These are phyloP conservation scores for Meleagris gallopavo DNA, from an alignment of 2,113 vertebrate genomes.

Conservation along the genomic window DNA sequence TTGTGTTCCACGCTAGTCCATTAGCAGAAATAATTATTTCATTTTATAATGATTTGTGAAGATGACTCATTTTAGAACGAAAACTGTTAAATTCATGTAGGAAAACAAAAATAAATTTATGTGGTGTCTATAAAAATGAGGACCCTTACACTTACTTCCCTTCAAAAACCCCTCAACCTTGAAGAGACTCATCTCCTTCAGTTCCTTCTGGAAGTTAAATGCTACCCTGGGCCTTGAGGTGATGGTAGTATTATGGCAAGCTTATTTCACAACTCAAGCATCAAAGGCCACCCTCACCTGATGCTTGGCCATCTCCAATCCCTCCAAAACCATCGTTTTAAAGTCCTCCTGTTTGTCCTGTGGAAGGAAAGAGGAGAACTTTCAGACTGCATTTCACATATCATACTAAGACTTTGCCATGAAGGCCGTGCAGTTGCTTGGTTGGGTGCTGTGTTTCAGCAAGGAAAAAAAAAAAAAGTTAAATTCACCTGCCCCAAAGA, in stretches of 20 bases:
- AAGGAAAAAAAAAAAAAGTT: background rate
- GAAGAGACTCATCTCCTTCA: conserved; percentile 8
- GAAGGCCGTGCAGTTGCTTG: conserved; percentile 69
- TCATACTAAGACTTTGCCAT: conserved; percentile 52
- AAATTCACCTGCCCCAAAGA: background rate
- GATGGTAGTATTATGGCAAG: conserved; percentile 40
- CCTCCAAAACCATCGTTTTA: conserved; percentile 81
- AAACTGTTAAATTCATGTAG: background rate
- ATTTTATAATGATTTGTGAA: background rate
- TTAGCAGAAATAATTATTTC: background rate
- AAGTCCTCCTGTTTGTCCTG: conserved; percentile 83
- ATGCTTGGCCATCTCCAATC: conserved; percentile 82
- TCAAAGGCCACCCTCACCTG: conserved; percentile 82
- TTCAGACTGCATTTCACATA: conserved; percentile 74
- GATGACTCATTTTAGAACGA: background rate
- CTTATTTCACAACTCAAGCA: conserved; percentile 73
- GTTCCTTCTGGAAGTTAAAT: conserved; percentile 41
- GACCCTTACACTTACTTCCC: background rate
- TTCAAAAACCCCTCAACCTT: background rate
- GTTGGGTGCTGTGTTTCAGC: conserved; percentile 1
- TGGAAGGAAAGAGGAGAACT: conserved; percentile 84
- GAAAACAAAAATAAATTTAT: background rate
- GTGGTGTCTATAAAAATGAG: background rate
- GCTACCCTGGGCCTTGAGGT: conserved; percentile 40
- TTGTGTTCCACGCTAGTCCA: background rate